Percentiles rank a stretch among this genome's conserved stretches.
Evolutionary conservation across 1,140 invertebrate genomes (phyloP).

Genomic region (Calliopsis andreniformis): DNA sequence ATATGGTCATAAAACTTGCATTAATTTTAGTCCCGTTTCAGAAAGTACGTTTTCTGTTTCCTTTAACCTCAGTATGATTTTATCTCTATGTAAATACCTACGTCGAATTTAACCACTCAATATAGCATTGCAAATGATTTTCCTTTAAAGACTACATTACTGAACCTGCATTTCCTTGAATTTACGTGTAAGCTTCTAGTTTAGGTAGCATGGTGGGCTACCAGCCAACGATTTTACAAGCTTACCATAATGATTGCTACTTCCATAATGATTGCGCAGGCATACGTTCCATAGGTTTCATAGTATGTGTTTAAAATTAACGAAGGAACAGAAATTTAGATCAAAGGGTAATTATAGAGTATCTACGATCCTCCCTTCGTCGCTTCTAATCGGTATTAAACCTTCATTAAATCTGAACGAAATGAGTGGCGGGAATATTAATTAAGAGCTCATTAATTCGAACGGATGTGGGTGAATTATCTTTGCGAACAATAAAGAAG

Average conservation of each 20-base stretch:
- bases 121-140: too few species aligned
- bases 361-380: background rate
- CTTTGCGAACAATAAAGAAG: slow-evolving; percentile 8
- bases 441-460: slow-evolving; percentile 37
- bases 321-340: slow-evolving; percentile 8
- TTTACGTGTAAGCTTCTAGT: slow-evolving; percentile 8
- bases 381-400: background rate
- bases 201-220: slow-evolving; percentile 17
- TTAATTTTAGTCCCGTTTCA: too few species aligned
- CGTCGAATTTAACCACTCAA: too few species aligned
- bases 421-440: slow-evolving; percentile 1
- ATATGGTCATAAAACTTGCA: too few species aligned
- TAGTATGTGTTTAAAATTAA: background rate
- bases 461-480: background rate
- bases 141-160: too few species aligned
- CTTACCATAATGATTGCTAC: slow-evolving; percentile 26
- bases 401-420: slow-evolving; percentile 6
- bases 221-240: slow-evolving; percentile 18
- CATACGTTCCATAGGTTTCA: slow-evolving; percentile 9
- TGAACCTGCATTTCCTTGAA: too few species aligned
- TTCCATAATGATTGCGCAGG: slow-evolving; percentile 14
- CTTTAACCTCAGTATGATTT: too few species aligned
- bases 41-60: too few species aligned
- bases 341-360: background rate
- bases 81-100: too few species aligned